phyloP scores from a whole-genome alignment of 2,888 invertebrate genomes.

The Thera obeliscata region DNA sequence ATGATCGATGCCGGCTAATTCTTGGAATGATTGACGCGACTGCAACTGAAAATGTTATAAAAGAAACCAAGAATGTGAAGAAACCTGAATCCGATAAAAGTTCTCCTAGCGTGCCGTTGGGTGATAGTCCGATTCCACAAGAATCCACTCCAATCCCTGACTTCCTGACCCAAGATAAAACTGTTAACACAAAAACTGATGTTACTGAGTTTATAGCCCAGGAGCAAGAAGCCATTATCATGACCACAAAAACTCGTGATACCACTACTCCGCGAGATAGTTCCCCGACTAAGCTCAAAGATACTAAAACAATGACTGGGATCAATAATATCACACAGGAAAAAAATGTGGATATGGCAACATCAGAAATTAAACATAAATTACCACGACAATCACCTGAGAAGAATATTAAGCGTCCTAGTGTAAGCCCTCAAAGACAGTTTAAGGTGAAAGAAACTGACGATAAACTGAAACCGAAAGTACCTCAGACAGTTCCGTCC shows the following conservation, averaged over 20 bases:
- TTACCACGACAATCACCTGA: conserved; percentile 25
- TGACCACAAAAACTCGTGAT: conserved; percentile 38
- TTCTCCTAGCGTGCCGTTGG: conserved; percentile 64
- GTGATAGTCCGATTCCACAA: conserved; percentile 56
- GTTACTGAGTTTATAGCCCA: conserved; percentile 54
- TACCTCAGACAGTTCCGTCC: not conserved
- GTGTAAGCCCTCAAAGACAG: conserved; percentile 43
- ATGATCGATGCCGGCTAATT: conserved; percentile 89
- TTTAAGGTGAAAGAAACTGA: conserved; percentile 14
- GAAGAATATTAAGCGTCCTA: conserved; percentile 23
- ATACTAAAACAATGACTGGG: conserved; percentile 45
- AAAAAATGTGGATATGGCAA: conserved; percentile 23
- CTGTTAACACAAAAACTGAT: conserved; percentile 41
- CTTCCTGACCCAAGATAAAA: conserved; percentile 42
- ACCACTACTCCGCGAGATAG: conserved; percentile 47
- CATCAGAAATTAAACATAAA: conserved; percentile 30
- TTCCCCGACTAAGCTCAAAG: conserved; percentile 61
- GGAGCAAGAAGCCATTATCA: conserved; percentile 54
- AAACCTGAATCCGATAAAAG: conserved; percentile 50
- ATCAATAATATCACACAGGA: conserved; percentile 30
- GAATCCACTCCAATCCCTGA: conserved; percentile 50
- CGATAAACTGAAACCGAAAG: conserved; percentile 1
- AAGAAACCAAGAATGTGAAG: conserved; percentile 43
- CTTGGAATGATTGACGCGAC: conserved; percentile 85
- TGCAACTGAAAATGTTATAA: conserved; percentile 48